Evolutionary conservation across 2,888 invertebrate genomes (phyloP).

Genomic region (Seladonia tumulorum): DNA sequence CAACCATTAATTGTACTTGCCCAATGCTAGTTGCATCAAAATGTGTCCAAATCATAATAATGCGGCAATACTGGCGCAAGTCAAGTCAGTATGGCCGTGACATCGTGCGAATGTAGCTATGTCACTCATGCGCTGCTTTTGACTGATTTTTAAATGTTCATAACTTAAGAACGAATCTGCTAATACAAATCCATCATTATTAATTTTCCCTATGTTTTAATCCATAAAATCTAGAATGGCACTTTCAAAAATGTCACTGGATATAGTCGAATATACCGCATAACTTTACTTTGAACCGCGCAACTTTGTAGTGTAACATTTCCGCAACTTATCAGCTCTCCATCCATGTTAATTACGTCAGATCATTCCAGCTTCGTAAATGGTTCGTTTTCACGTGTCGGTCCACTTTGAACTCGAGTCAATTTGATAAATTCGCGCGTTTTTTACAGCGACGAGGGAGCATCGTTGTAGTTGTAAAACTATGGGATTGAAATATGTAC

Average conservation of each 20-base stretch:
- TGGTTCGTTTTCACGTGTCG: slow-evolving; percentile 19
- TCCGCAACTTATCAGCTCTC: not conserved
- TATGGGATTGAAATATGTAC: slow-evolving; percentile 28
- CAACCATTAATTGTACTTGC: not conserved
- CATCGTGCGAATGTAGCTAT: not conserved
- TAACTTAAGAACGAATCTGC: not conserved
- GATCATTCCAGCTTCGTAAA: not conserved
- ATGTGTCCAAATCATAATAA: not conserved
- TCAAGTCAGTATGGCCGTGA: not conserved
- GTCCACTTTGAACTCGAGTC: not conserved
- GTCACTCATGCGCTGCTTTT: not conserved
- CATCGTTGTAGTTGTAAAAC: slow-evolving; percentile 30
- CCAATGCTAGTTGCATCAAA: not conserved
- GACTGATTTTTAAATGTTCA: not conserved
- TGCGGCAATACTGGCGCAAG: not conserved
- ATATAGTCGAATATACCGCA: not conserved
- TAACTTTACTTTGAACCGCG: not conserved
- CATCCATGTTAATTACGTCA: not conserved
- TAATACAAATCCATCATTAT: not conserved
- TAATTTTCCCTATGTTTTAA: not conserved
- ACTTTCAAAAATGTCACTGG: not conserved
- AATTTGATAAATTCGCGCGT: slow-evolving; percentile 25
- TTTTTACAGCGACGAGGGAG: not conserved
- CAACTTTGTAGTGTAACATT: not conserved
- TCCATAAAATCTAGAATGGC: not conserved